phyloP scores from a whole-genome alignment of 1,140 invertebrate species.

The Zeugodacus cucurbitae region DNA sequence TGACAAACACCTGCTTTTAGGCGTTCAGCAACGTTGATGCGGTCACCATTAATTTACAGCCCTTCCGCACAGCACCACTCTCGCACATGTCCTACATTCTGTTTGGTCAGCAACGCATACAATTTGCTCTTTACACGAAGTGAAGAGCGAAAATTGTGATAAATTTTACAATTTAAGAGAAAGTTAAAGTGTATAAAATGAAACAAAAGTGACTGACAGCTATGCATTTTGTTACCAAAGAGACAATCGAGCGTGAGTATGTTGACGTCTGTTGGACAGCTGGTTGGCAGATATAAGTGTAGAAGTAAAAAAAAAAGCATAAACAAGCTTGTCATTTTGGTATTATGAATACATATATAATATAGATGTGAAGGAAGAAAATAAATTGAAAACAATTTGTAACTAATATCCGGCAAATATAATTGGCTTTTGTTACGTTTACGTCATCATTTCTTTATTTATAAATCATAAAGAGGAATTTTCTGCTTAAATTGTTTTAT shows the following conservation, averaged over 20 bases:
- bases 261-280: too few species aligned
- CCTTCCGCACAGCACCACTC: not conserved
- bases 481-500: too few species aligned
- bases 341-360: too few species aligned
- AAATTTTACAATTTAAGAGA: not conserved
- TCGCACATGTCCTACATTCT: not conserved
- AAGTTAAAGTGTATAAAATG: not conserved
- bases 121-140: not conserved
- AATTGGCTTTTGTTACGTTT: too few species aligned
- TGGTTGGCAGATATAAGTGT: too few species aligned
- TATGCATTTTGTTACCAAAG: not conserved
- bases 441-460: too few species aligned
- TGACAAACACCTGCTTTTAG: slow-evolving; percentile 3
- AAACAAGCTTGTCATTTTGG: too few species aligned
- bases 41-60: slow-evolving; percentile 4
- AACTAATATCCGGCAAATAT: too few species aligned
- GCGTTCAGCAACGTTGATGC: not conserved
- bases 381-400: too few species aligned
- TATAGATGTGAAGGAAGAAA: too few species aligned
- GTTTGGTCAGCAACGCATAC: not conserved
- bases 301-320: too few species aligned
- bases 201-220: not conserved
- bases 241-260: not conserved
- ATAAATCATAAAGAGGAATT: too few species aligned
- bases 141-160: not conserved